Percentiles rank a stretch among this genome's conserved stretches.
phyloP scores from a whole-genome alignment of 2,113 vertebrate species.

The Desmodus rotundus region DNA sequence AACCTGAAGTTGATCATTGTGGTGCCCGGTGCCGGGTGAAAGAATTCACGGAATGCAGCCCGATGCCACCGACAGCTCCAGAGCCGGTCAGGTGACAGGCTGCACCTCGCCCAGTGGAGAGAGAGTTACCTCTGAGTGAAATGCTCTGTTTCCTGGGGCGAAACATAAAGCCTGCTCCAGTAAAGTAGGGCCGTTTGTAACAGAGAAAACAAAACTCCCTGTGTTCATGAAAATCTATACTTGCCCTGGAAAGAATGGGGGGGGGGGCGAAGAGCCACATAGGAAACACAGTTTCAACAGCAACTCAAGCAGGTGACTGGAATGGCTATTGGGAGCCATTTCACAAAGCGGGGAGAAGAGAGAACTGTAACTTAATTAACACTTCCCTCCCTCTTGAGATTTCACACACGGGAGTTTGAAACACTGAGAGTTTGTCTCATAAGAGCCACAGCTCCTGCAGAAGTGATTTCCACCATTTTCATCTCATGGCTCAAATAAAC shows the following conservation, averaged over 20 bases:
- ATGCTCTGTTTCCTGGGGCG: constrained; percentile 68
- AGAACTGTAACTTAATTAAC: not conserved
- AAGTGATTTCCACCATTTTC: not conserved
- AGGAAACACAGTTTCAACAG: constrained; percentile 40
- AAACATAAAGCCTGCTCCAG: constrained; percentile 72
- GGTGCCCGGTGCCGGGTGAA: constrained; percentile 72
- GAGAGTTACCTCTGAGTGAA: constrained; percentile 74
- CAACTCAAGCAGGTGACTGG: constrained; percentile 44
- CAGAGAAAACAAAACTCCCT: constrained; percentile 75
- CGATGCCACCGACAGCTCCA: constrained; percentile 70
- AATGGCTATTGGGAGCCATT: not conserved
- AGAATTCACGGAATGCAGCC: constrained; percentile 90
- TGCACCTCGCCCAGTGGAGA: constrained; percentile 46
- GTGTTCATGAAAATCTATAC: constrained; percentile 81
- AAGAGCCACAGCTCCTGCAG: not conserved
- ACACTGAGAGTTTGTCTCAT: fast-evolving
- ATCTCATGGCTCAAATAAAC: not conserved
- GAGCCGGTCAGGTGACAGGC: constrained; percentile 78
- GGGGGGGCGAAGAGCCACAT: constrained; percentile 20
- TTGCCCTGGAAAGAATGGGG: constrained; percentile 65
- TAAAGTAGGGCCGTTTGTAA: constrained; percentile 68
- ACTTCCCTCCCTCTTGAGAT: not conserved
- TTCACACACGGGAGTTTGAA: not conserved
- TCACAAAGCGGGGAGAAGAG: not conserved
- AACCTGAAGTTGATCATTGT: constrained; percentile 84